phyloP scores from a whole-genome alignment of 2,888 invertebrate genomes.

The Tenthredo distinguenda region DNA sequence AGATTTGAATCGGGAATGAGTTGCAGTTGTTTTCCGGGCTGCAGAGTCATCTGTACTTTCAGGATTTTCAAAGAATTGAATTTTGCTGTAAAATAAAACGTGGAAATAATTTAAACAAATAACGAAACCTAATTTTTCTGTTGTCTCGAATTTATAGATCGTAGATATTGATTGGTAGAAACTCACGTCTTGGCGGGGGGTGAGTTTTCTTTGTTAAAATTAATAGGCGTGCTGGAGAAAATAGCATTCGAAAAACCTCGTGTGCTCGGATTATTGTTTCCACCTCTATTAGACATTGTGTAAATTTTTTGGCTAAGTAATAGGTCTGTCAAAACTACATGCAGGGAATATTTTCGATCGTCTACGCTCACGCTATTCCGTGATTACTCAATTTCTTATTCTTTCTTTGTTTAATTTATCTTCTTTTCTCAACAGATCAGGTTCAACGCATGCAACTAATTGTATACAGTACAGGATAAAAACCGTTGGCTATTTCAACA shows the following conservation, averaged over 20 bases:
- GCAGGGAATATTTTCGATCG: background rate
- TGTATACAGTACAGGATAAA: background rate
- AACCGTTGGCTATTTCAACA: constrained; percentile 25
- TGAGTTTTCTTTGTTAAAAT: constrained; percentile 69
- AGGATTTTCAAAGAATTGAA: constrained; percentile 16
- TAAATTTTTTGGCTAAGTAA: background rate
- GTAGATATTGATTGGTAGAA: background rate
- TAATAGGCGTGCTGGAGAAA: constrained; percentile 71
- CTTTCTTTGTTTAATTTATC: background rate
- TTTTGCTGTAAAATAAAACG: constrained; percentile 20
- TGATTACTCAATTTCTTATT: background rate
- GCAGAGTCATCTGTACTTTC: background rate
- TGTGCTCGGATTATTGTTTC: constrained; percentile 45
- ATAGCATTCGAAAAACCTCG: constrained; percentile 74
- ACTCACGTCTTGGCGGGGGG: constrained; percentile 68
- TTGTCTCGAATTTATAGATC: background rate
- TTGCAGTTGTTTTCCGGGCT: background rate
- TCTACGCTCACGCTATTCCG: constrained; percentile 11
- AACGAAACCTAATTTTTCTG: background rate
- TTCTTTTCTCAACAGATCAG: background rate
- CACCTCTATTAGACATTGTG: constrained; percentile 25
- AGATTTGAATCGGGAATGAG: constrained; percentile 1
- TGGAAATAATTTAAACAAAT: background rate
- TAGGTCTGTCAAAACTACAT: constrained; percentile 15
- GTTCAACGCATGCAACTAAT: constrained; percentile 42